A percentile compares a stretch with the other conserved stretches of the same genome.
Conservation (phyloP, 2,797 vertebrate genomes). For the Lagorchestes hirsutus region DNA sequence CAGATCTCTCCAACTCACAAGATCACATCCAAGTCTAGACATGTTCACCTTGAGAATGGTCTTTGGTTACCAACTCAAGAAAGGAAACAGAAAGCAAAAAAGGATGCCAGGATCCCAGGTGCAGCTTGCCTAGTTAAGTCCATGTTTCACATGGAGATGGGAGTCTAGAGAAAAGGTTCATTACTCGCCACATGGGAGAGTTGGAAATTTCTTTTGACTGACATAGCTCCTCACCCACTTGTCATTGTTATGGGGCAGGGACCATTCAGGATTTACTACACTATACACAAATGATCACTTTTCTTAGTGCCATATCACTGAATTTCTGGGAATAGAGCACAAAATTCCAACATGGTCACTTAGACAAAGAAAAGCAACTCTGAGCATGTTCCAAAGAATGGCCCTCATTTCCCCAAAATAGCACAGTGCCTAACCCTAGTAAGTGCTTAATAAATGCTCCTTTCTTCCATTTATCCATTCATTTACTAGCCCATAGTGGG, state of each 20-base stretch:
- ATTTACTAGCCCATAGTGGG: neutral
- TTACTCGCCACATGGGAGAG: neutral
- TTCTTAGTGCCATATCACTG: neutral
- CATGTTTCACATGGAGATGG: neutral
- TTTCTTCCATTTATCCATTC: neutral
- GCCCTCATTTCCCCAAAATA: neutral
- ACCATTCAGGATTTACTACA: neutral
- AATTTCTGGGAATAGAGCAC: neutral
- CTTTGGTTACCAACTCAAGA: neutral
- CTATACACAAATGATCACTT: neutral
- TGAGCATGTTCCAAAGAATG: neutral
- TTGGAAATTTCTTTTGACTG: neutral
- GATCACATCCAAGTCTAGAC: neutral
- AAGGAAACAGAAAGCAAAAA: neutral
- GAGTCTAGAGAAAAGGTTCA: neutral
- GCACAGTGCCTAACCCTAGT: neutral
- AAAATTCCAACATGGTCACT: neutral
- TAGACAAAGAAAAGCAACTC: neutral
- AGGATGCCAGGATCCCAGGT: neutral
- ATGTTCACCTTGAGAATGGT: neutral
- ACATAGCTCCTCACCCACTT: neutral
- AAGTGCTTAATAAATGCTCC: neutral
- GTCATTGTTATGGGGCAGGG: neutral
- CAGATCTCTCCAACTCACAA: neutral
- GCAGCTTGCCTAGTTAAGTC: neutral